Percentiles rank a stretch among this genome's conserved stretches.
Evolutionary conservation across 2,888 invertebrate species (phyloP).

Genomic region (Philereme transversata): DNA sequence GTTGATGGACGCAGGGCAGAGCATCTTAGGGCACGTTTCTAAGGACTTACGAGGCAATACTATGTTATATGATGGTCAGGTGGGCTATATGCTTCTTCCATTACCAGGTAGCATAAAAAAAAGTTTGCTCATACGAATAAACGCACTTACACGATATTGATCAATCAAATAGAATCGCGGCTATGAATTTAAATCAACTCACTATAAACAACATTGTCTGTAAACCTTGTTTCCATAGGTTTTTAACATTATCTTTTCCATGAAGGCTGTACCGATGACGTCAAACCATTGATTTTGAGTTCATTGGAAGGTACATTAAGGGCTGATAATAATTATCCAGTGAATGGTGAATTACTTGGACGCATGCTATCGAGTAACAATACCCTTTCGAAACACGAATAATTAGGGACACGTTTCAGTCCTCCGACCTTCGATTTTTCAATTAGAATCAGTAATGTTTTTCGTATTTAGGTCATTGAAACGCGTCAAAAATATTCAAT

Average conservation of each 20-base stretch:
- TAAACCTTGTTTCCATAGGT: slow-evolving; percentile 1
- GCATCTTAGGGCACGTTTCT: too few species aligned
- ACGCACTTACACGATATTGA: neutral
- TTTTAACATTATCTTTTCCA: neutral
- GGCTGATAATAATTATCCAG: too few species aligned
- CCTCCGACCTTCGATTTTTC: neutral
- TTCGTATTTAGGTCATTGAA: too few species aligned
- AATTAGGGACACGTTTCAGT: neutral
- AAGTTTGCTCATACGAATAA: too few species aligned
- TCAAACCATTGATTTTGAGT: slow-evolving; percentile 4
- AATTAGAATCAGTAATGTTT: neutral
- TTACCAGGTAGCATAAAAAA: too few species aligned
- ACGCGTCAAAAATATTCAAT: too few species aligned
- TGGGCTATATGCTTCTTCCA: too few species aligned
- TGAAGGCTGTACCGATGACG: neutral
- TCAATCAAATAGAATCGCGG: neutral
- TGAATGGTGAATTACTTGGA: neutral
- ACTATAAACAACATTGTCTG: neutral
- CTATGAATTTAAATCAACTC: neutral
- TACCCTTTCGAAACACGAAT: neutral
- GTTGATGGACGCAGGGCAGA: too few species aligned
- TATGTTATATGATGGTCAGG: too few species aligned
- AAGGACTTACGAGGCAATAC: too few species aligned
- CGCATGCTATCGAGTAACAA: neutral
- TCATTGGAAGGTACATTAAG: neutral